Conservation (phyloP, 2,113 vertebrate genomes). For the Barbus barbus region DNA sequence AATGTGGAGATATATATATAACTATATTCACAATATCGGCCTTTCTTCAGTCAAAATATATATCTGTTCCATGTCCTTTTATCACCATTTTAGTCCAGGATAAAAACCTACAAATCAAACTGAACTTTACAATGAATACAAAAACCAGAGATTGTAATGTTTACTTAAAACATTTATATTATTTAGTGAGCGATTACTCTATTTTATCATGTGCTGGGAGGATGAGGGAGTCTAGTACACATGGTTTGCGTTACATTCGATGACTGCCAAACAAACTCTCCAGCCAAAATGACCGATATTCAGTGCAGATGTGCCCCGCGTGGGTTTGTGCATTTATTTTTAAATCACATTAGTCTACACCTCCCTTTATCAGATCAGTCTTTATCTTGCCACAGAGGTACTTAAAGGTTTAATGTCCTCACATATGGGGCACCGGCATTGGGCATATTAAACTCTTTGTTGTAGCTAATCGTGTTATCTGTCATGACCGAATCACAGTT, state of each 20-base stretch:
- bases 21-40: background rate
- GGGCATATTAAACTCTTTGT: conserved; percentile 32
- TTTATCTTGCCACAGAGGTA: conserved; percentile 41
- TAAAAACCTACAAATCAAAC: background rate
- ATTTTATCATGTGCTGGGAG: conserved; percentile 24
- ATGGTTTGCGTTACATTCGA: conserved; percentile 31
- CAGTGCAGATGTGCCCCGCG: conserved; percentile 36
- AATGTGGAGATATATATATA: background rate
- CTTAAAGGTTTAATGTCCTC: conserved; percentile 39
- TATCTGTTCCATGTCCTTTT: background rate
- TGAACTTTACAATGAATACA: background rate
- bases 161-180: conserved; percentile 7
- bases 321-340: conserved; percentile 37
- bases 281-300: conserved; percentile 25
- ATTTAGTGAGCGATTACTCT: conserved; percentile 18
- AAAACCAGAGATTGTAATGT: conserved; percentile 19
- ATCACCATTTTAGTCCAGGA: conserved; percentile 9
- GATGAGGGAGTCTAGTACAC: conserved; percentile 28
- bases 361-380: conserved; percentile 43
- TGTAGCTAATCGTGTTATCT: conserved; percentile 44
- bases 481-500: background rate
- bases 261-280: conserved; percentile 28
- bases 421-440: conserved; percentile 17
- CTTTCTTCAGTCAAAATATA: background rate
- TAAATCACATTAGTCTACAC: conserved; percentile 51